These are phyloP conservation scores for Gnatocerus cornutus DNA, from an alignment of 2,888 invertebrate species.

Conservation along the genomic window DNA sequence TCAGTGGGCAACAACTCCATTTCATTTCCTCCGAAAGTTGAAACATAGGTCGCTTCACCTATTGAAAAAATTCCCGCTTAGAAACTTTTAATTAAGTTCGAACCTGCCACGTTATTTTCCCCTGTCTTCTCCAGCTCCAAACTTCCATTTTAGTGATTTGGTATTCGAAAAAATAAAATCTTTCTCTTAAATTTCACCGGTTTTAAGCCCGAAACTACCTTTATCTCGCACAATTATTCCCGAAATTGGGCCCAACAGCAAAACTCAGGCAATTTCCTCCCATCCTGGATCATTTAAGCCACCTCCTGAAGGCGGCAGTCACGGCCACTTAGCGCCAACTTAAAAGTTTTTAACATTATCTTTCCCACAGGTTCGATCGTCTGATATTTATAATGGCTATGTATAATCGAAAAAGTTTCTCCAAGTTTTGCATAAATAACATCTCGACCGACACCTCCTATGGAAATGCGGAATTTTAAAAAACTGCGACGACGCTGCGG, in stretches of 20 bases:
- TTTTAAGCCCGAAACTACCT: constrained; percentile 3
- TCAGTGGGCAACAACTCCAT: too few species aligned
- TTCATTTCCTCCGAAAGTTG: too few species aligned
- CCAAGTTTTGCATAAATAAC: constrained; percentile 56
- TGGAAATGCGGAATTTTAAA: constrained; percentile 18
- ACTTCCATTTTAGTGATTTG: too few species aligned
- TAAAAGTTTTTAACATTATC: constrained; percentile 61
- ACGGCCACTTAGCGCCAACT: constrained; percentile 57
- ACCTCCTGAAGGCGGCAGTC: constrained; percentile 50
- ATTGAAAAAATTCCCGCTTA: too few species aligned
- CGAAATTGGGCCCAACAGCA: constrained; percentile 34
- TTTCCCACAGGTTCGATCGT: constrained; percentile 62
- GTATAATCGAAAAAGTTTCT: constrained; percentile 59
- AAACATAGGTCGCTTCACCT: too few species aligned
- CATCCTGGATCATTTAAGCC: constrained; percentile 43
- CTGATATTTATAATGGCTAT: constrained; percentile 61
- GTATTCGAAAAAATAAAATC: too few species aligned
- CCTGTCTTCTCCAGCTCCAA: not conserved
- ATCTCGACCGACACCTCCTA: constrained; percentile 30
- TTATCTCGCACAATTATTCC: not conserved
- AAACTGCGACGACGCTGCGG: constrained; percentile 26
- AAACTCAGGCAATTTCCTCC: constrained; percentile 41
- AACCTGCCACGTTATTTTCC: not conserved
- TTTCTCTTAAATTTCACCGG: not conserved
- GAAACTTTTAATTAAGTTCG: constrained; percentile 1